Conservation (phyloP, 2,113 vertebrate genomes). For the Oplegnathus fasciatus region DNA sequence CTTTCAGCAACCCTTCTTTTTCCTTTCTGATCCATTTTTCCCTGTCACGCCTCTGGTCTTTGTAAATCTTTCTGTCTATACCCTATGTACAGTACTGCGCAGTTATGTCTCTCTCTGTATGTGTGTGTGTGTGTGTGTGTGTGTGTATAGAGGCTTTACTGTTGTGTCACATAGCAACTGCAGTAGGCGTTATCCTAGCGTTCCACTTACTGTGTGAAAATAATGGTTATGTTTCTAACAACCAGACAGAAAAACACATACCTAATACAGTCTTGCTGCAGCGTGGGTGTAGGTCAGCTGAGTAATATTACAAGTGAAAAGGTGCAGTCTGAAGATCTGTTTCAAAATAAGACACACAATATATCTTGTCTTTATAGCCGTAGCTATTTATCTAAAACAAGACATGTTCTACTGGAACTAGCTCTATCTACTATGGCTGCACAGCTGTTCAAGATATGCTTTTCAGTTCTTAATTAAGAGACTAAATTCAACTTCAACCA, state of each 20-base stretch:
- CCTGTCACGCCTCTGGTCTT: constrained; percentile 32
- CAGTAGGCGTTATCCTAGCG: constrained; percentile 1
- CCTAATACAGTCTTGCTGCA: constrained; percentile 40
- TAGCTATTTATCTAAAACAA: neutral
- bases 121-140: neutral
- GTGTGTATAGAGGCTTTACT: constrained; percentile 30
- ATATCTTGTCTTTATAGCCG: neutral
- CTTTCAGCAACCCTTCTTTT: constrained; percentile 22
- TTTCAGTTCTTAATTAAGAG: neutral
- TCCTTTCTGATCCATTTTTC: constrained; percentile 18
- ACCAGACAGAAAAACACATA: constrained; percentile 41
- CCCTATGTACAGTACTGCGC: neutral
- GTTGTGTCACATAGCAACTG: constrained; percentile 45
- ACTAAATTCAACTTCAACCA: neutral
- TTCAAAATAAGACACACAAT: constrained; percentile 19
- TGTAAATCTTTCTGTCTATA: constrained; percentile 6
- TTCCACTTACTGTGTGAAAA: constrained; percentile 30
- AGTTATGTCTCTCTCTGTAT: neutral
- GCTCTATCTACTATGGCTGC: neutral
- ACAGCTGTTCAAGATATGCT: neutral
- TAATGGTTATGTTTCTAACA: constrained; percentile 33
- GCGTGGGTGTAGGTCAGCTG: constrained; percentile 39
- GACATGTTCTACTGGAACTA: neutral
- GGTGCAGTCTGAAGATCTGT: constrained; percentile 4
- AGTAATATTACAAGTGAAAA: constrained; percentile 35